phyloP scores from a whole-genome alignment of 2,113 vertebrate species.

The Psittacara wagleri region DNA sequence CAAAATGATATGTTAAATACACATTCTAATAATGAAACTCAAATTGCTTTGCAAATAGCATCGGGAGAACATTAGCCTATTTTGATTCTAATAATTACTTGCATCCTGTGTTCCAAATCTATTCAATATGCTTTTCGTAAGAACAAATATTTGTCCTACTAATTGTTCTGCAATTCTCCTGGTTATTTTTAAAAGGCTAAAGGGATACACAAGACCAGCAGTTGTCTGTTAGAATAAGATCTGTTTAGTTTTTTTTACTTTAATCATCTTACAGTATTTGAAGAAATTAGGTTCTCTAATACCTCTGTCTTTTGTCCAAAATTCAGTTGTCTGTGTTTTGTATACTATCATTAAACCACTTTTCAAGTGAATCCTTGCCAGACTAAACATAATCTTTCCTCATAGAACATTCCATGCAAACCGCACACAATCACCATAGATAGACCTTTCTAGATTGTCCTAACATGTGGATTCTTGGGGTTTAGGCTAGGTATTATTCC shows the following conservation, averaged over 20 bases:
- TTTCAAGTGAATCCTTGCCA: constrained; percentile 65
- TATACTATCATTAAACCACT: constrained; percentile 58
- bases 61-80: constrained; percentile 68
- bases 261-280: constrained; percentile 67
- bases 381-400: constrained; percentile 61
- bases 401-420: constrained; percentile 22
- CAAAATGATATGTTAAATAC: constrained; percentile 72
- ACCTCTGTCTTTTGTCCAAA: constrained; percentile 65
- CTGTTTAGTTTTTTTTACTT: constrained; percentile 59
- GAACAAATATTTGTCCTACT: constrained; percentile 74
- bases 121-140: constrained; percentile 70
- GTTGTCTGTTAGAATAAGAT: constrained; percentile 63
- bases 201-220: constrained; percentile 54
- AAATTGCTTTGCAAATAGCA: constrained; percentile 73
- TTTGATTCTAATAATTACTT: constrained; percentile 74
- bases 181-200: constrained; percentile 67
- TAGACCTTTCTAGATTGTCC: constrained; percentile 27
- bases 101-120: constrained; percentile 72
- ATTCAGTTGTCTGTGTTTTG: constrained; percentile 64
- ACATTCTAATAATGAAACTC: constrained; percentile 70
- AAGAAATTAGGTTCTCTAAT: constrained; percentile 62
- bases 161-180: constrained; percentile 70
- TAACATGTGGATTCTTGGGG: not conserved
- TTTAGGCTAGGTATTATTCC: constrained; percentile 1
- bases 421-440: not conserved